Evolutionary conservation across 2,113 vertebrate species (phyloP), one percentile per base, ranked within the genome.

Genomic region (Thamnaconus septentrionalis): DNA sequence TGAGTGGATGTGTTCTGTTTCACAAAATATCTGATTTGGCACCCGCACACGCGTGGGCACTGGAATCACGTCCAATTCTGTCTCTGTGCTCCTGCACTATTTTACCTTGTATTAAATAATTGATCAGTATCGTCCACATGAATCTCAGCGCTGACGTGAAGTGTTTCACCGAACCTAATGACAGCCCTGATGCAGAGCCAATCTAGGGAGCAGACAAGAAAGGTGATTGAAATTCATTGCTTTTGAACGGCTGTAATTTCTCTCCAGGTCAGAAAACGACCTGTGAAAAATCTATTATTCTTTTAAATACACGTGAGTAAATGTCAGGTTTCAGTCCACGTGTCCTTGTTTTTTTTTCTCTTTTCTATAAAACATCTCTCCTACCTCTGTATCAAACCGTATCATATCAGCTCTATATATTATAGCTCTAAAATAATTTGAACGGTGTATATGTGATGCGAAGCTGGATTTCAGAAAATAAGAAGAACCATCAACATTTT

Each of bases 191-290:
- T 62, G 18, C 66, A 54, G 79, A 85, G 80, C 71, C 79, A 82
- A 85, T 91, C 40, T 31, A 31, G 18, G 18, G 18, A 31, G 18
- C 18, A 53, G 82, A 87, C 88, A 87, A 84, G 74, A 88, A 86
- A 82, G 75, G 78, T 87, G 82, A 90, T 88, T 88, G 78, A 89
- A 88, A 91, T 88, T 80, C 80, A 91, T 88, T 86, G 84, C 81
- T 79, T 87, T 80, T 85, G 76, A 84, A 82, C 73, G 65, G 61
- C 52, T 83, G 76, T 85, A 78, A 90, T 90, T 88, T 90, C 76
- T 63, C 53, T 81, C 62, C 61, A 67, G 75, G 81, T 88, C 75
- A 78, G 78, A 91, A 75, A 80, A 79, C 79, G 71, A 31, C 18
- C 18, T 31, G 18, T 31, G 18, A 31, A 31, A 31, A 31, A 31